Evolutionary conservation across 2,797 vertebrate genomes (phyloP), one percentile per base, ranked within the genome.

Genomic region (Merluccius polli): DNA sequence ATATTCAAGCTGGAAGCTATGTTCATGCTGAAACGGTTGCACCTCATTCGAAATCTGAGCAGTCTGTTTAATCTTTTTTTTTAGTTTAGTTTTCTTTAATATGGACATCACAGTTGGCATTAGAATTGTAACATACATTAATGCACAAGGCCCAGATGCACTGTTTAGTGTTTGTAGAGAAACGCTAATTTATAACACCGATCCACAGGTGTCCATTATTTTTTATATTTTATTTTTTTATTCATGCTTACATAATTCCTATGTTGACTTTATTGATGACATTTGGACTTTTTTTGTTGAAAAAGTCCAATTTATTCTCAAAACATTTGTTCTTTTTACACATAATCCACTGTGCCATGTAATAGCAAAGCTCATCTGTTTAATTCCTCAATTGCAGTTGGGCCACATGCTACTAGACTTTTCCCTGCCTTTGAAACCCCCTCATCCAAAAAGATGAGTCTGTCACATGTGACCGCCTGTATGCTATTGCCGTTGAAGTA

Each of bases 1-100:
- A n/a, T 59, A 59, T 59, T 59, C 52, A 59, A n/a, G 52, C 52
- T 59, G 52, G 52, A 59, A 24, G 52, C 52, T 59, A n/a, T 59
- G 52, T 59, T 24, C 7, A 24, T 59, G 52, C 21, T 1, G 52
- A 24, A 59, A 59, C 52, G 52, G 24, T 24, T 59, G 52, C 21
- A 24, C 52, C 52, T n/a, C 52, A 59, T 59, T 59, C 8, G 21
- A 11, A 59, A 59, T n/a, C 52, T 8, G 24, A 59, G 52, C n/a
- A n/a, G 8, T 59, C 52, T 59, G 10, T 24, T 59, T n/a, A 59
- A 59, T n/a, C n/a, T n/a, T n/a, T n/a, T n/a, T n/a, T n/a, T n/a
- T n/a, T n/a, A n/a, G n/a, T n/a, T n/a, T n/a, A n/a, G n/a, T n/a
- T n/a, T n/a, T n/a, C n/a, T n/a, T n/a, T n/a, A n/a, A n/a, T n/a